A percentile compares a stretch with the other conserved stretches of the same genome.
Conservation (phyloP, 2,113 vertebrate genomes). For the Grus americana region DNA sequence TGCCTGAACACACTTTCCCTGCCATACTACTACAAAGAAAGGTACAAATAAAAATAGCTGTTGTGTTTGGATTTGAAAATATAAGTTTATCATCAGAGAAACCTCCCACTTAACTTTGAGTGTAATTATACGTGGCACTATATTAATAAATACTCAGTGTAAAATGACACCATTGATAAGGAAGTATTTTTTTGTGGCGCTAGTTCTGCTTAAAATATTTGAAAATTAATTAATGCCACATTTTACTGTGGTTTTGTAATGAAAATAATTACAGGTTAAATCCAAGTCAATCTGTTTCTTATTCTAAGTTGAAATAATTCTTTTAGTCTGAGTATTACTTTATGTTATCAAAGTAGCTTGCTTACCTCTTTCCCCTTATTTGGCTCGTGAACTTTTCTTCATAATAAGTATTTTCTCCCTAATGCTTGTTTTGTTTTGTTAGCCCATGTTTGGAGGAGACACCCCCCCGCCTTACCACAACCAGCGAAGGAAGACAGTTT, state of each 20-base stretch:
- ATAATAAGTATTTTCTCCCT: not conserved
- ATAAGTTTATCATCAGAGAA: not conserved
- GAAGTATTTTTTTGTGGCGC: not conserved
- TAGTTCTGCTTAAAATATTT: not conserved
- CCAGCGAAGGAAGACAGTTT: slow-evolving; percentile 56
- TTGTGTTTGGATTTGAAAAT: not conserved
- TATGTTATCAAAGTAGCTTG: not conserved
- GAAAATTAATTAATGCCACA: not conserved
- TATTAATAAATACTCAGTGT: not conserved
- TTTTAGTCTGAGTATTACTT: not conserved
- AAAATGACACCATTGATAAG: not conserved
- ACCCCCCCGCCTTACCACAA: slow-evolving; percentile 1
- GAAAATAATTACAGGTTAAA: not conserved
- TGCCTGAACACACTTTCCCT: not conserved
- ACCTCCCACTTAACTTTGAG: not conserved
- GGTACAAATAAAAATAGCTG: not conserved
- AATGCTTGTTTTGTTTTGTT: not conserved
- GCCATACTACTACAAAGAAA: not conserved
- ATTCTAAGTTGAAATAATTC: not conserved
- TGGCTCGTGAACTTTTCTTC: not conserved
- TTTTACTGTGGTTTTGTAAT: not conserved
- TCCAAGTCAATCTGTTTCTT: not conserved
- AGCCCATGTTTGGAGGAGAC: slow-evolving; percentile 53
- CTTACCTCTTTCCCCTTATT: not conserved
- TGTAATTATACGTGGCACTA: not conserved